Percentiles rank a stretch among this genome's conserved stretches.
Conservation (phyloP, 2,797 vertebrate species). For the Molossus molossus region DNA sequence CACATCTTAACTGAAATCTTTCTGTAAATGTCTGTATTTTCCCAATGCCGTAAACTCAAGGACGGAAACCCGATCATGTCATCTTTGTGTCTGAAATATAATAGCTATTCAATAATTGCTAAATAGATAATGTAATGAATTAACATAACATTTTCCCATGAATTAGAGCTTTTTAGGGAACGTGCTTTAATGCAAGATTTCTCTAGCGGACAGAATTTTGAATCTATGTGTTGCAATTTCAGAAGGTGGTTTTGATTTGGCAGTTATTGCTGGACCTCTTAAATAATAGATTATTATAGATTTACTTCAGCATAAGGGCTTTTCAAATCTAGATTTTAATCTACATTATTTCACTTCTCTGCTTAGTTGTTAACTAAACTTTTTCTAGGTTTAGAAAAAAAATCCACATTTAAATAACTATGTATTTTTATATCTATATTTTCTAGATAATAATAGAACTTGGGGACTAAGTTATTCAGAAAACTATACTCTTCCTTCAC, state of each 20-base stretch:
- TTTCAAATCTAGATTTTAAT: slow-evolving; percentile 40
- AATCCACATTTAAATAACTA: background rate
- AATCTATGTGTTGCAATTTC: background rate
- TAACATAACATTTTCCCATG: background rate
- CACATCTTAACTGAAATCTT: background rate
- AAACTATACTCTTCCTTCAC: background rate
- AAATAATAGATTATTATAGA: slow-evolving; percentile 9
- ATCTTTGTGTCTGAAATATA: background rate
- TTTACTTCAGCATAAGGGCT: background rate
- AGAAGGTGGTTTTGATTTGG: slow-evolving; percentile 30
- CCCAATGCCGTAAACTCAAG: background rate
- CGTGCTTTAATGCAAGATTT: background rate
- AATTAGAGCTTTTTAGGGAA: background rate
- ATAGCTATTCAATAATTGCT: background rate
- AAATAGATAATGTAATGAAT: background rate
- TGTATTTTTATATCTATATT: background rate
- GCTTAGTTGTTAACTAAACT: background rate
- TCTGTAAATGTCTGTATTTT: background rate
- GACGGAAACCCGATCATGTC: background rate
- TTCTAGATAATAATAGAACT: background rate
- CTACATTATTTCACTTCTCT: background rate
- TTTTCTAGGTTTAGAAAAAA: slow-evolving; percentile 26
- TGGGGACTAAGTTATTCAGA: background rate
- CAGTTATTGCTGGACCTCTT: background rate
- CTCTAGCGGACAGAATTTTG: background rate